A percentile compares a stretch with the other conserved stretches of the same genome.
Evolutionary conservation across 2,797 vertebrate genomes (phyloP).

Genomic region (Dendrocincla fuliginosa): DNA sequence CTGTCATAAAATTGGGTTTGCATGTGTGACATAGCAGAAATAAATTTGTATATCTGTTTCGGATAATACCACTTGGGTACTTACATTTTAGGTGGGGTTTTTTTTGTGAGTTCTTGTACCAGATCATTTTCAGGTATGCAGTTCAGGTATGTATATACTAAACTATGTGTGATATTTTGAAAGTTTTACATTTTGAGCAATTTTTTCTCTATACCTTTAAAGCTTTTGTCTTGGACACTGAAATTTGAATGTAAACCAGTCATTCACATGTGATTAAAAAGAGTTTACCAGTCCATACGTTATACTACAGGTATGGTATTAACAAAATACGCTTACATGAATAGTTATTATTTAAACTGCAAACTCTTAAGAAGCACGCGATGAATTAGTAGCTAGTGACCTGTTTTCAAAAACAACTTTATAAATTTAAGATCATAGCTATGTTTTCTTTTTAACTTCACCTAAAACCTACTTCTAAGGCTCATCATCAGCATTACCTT

Average conservation of each 20-base stretch:
- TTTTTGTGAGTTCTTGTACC: not conserved
- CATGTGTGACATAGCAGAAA: conserved; percentile 57
- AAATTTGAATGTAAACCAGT: not conserved
- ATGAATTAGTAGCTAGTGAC: not conserved
- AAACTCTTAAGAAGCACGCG: not conserved
- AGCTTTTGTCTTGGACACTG: not conserved
- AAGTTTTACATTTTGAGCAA: not conserved
- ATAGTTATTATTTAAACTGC: not conserved
- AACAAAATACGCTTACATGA: not conserved
- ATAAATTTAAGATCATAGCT: not conserved
- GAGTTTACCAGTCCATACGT: not conserved
- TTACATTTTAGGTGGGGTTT: not conserved
- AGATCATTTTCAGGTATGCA: not conserved
- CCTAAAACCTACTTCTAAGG: not conserved
- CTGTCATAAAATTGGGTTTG: conserved; percentile 73
- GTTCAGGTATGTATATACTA: not conserved
- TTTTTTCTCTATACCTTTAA: not conserved
- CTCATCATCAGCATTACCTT: not conserved
- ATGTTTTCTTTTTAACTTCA: not conserved
- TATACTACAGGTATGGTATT: not conserved
- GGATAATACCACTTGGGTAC: not conserved
- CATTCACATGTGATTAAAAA: not conserved
- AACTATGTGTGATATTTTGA: not conserved
- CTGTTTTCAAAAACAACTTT: not conserved
- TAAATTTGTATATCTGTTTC: not conserved